These are phyloP conservation scores for Trichechus manatus DNA, from an alignment of 2,113 vertebrate species.

Conservation along the genomic window DNA sequence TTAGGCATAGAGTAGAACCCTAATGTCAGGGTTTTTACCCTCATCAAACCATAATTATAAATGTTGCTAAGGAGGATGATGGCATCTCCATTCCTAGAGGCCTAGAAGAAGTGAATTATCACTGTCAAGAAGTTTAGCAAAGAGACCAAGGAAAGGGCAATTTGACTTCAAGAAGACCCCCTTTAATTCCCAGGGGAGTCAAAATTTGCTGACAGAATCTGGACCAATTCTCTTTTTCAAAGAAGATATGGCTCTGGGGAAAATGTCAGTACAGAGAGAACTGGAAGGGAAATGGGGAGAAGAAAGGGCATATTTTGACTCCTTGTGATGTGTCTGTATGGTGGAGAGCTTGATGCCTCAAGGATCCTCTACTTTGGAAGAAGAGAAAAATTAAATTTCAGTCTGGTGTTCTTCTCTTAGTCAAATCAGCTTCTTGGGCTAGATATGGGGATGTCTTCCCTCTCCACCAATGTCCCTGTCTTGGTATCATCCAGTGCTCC, in stretches of 20 bases:
- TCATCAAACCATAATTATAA: background rate
- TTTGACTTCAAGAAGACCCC: background rate
- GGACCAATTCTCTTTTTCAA: background rate
- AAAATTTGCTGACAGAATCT: background rate
- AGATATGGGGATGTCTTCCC: background rate
- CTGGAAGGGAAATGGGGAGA: background rate
- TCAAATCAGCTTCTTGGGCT: background rate
- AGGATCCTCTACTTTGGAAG: background rate
- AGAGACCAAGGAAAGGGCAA: background rate
- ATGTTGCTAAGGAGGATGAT: background rate
- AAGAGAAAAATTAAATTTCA: background rate
- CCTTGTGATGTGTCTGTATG: too few species aligned
- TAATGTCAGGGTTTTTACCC: background rate
- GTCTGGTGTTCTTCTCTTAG: background rate
- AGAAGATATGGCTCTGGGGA: background rate
- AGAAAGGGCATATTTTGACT: too few species aligned
- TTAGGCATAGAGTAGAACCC: background rate
- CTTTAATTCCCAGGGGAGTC: too few species aligned
- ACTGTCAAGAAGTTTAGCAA: background rate
- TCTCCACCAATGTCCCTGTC: background rate
- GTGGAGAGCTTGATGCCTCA: background rate
- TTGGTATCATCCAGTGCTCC: accelerated
- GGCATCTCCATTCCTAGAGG: background rate
- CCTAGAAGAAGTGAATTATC: background rate
- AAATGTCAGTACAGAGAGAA: background rate